Evolutionary conservation across 2,888 invertebrate species (phyloP), one percentile per base, ranked within the genome.

Genomic region (Brenthis ino): DNA sequence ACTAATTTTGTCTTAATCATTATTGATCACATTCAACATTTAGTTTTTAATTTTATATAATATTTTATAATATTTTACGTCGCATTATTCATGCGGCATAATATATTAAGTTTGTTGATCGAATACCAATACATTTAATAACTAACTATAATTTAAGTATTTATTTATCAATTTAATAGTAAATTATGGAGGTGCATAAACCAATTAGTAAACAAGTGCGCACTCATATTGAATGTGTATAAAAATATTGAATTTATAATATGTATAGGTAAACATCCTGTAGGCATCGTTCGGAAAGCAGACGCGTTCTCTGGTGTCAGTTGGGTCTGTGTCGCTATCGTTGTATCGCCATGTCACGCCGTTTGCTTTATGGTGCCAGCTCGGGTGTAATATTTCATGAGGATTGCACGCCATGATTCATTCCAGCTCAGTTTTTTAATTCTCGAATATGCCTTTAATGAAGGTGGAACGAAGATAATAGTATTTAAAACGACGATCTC

Each of bases 351-450:
- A 83, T 89, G 91, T 91, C 90, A 91, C 85, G 84, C 87, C 88
- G 88, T 91, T 91, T 92, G 91, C 89, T 93, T 93, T 93, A 93
- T 93, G 91, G 91, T 91, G 89, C 90, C 92, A 91, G 91, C 86
- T 85, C 81, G 81, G 85, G 87, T 89, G 91, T 91, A 92, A 92
- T 93, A 93, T 92, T 88, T 93, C 93, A 92, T 89, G 87, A 84
- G 87, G 88, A 91, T 91, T 90, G 90, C 91, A 91, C 90, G 89
- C 91, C 90, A 90, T 93, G 91, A 91, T 89, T 93, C 89, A 93
- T 91, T 88, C 85, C 82, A 77, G 80, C 83, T 83, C 87, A 89
- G 87, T 89, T 92, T 91, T 91, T 87, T 88, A 90, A 83, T 85
- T 89, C 87, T 87, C 87, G 84, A 89, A 86, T 85, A 82, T 83